Evolutionary conservation across 2,797 vertebrate species (phyloP).

Genomic region (Phyllotis vaccarum): DNA sequence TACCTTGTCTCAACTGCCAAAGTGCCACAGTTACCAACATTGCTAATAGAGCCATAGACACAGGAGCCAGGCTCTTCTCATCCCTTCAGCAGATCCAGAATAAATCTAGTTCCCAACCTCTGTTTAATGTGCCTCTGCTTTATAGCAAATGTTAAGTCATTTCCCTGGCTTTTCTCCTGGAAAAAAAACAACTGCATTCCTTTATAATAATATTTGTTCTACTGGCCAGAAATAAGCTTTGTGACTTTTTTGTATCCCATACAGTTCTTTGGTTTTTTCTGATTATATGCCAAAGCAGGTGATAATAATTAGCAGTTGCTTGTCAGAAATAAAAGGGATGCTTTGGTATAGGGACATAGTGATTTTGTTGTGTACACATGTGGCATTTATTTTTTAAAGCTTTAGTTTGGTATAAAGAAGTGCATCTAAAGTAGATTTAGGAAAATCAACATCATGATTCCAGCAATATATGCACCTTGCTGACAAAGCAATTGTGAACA

Average conservation of each 20-base stretch:
- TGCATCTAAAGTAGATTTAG: neutral
- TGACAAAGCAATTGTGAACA: neutral
- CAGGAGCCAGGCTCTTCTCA: neutral
- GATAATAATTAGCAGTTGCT: neutral
- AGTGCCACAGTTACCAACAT: neutral
- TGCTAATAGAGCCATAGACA: neutral
- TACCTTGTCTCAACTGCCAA: neutral
- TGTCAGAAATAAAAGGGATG: neutral
- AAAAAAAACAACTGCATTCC: conserved; percentile 40
- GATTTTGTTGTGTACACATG: neutral
- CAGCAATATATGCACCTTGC: neutral
- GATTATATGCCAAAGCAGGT: neutral
- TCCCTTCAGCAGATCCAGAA: neutral
- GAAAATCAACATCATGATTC: neutral
- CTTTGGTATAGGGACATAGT: neutral
- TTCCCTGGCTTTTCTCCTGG: conserved; percentile 4
- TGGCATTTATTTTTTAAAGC: neutral
- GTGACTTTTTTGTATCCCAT: neutral
- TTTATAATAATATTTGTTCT: conserved; percentile 6
- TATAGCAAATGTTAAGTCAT: neutral
- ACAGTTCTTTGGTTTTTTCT: conserved; percentile 1
- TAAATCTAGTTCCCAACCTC: neutral
- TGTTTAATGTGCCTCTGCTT: neutral
- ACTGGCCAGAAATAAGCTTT: conserved; percentile 10
- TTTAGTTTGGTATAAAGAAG: neutral